These are phyloP conservation scores for Stigmatopora argus DNA, from an alignment of 2,113 vertebrate genomes.

Conservation along the genomic window DNA sequence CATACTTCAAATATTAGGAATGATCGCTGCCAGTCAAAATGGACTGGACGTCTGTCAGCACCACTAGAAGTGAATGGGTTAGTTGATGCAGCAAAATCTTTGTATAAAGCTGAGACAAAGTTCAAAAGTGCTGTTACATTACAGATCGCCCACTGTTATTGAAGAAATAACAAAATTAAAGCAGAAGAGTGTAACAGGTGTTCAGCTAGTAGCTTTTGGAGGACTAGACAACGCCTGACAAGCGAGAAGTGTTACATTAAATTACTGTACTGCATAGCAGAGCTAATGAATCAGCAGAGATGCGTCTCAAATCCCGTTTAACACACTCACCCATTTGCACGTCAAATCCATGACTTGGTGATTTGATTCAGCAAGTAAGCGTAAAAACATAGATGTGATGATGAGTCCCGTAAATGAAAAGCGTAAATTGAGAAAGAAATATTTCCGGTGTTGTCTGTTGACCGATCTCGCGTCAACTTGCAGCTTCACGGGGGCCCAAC, in stretches of 20 bases:
- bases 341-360: background rate
- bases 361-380: background rate
- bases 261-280: background rate
- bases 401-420: background rate
- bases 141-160: background rate
- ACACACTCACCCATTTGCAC: constrained; percentile 27
- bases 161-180: no score
- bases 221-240: no score
- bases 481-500: constrained; percentile 12
- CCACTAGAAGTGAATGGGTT: no score
- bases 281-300: background rate
- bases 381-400: background rate
- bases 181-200: no score
- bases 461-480: constrained; percentile 23
- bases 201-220: background rate
- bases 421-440: background rate
- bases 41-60: no score
- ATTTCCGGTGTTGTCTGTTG: background rate
- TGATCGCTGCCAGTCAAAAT: no score
- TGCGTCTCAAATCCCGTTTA: background rate
- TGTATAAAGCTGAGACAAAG: background rate
- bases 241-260: no score
- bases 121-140: constrained; percentile 18
- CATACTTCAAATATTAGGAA: background rate
- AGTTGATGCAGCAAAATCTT: background rate